Conservation (phyloP, 2,888 invertebrate genomes). For the Scaptomyza parva region DNA sequence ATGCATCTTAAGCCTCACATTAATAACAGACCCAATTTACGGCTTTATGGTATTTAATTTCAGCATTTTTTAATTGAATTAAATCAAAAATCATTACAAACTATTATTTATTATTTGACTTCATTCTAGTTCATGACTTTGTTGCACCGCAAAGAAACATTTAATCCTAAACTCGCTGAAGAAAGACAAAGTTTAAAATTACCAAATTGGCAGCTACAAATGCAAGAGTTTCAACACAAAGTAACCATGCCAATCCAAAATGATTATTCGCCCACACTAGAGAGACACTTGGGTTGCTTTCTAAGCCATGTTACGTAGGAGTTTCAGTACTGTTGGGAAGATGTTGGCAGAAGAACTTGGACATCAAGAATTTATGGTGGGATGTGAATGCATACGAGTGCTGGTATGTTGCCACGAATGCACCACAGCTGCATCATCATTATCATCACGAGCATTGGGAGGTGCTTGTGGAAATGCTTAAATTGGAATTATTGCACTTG, state of each 20-base stretch:
- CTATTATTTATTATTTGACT: not conserved
- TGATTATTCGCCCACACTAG: constrained; percentile 13
- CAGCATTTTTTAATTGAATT: not conserved
- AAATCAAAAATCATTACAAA: not conserved
- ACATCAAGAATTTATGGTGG: constrained; percentile 42
- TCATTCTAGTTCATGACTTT: too few species aligned
- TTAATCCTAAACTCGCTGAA: not conserved
- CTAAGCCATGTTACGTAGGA: not conserved
- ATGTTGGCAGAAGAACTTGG: constrained; percentile 11
- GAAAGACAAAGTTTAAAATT: not conserved
- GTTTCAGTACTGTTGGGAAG: not conserved
- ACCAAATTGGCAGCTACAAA: constrained; percentile 4
- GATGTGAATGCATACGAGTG: not conserved
- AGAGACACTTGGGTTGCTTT: not conserved
- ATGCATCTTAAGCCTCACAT: not conserved
- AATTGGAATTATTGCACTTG: constrained; percentile 75
- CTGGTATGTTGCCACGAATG: not conserved
- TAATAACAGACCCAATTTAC: not conserved
- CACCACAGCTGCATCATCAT: constrained; percentile 23
- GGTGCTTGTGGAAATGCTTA: constrained; percentile 62
- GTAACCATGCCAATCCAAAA: constrained; percentile 9
- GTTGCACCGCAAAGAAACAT: not conserved
- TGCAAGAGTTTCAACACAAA: constrained; percentile 6
- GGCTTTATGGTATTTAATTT: not conserved
- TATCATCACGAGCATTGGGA: not conserved